Base-by-base conservation (phyloP, 2,888 invertebrate genomes). In the Polymixis flavicincta region DNA sequence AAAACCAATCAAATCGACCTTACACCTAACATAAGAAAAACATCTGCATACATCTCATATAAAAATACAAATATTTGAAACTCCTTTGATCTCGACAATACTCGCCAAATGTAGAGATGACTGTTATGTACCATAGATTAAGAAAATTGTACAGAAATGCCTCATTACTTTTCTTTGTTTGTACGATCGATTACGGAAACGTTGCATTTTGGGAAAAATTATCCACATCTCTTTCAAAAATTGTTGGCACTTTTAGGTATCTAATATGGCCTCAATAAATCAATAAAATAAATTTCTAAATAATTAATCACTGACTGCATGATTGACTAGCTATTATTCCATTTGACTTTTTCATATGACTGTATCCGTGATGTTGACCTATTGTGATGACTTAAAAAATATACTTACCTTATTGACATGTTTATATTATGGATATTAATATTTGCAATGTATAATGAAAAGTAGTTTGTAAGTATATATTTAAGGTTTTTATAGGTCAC, bases 71-170 rank as follows among this genome's bases (percentile, higher is more conserved):
- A 63, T 42, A 50, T 48, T 55, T 52, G 25, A 45, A 68, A 55
- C 32, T 68, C 45, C 67, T 85, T 76, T 85, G 76, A 81, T 70
- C 70, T 75, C 22, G 32, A 83, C 81, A 83, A 85, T 78, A 59
- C 48, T 28, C 8, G 25, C 78, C 64, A 72, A 83, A 85, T 80
- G 74, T 85, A 83, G 77, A 73, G 54, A 70, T 71, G 75, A 70
- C 71, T 70, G 71, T 32, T 25, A 52, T 37, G 45, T 22, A 37
- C 28, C 57, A 78, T 14, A 78, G 78, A 78, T 8, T 78, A 76
- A 28, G 1, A 64, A 71, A 61, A 55, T 7, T 17, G 0, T 66
- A 14, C 9, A 67, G 50, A 76, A 48, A 22, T 6, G 54, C 45
- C 28, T 28, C 17, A 28, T 50, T 5, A 14, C 14, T 17, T 25